A percentile compares a stretch with the other conserved stretches of the same genome.
phyloP scores from a whole-genome alignment of 2,797 vertebrate genomes.

The Typhlichthys subterraneus region DNA sequence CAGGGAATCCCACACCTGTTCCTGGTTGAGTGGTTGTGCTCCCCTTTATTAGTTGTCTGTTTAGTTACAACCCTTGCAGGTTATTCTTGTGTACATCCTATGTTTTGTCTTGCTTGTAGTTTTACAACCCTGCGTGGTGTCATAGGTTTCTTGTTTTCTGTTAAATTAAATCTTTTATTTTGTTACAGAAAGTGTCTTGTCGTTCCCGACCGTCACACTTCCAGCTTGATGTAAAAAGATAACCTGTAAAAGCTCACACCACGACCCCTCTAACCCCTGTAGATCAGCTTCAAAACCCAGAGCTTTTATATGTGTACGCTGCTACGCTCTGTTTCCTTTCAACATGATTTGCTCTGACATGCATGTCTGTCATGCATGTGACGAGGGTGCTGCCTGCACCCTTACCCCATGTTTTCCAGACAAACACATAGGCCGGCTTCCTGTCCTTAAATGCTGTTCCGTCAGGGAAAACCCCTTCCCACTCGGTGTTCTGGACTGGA shows the following conservation, averaged over 20 bases:
- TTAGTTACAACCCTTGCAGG: no score
- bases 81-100: no score
- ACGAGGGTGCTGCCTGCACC: slow-evolving; percentile 11
- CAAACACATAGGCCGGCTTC: slow-evolving; percentile 86
- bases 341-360: not conserved
- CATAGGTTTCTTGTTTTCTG: no score
- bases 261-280: not conserved
- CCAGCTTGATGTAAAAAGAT: no score
- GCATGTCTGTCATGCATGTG: slow-evolving; percentile 3
- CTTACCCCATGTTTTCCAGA: slow-evolving; percentile 92
- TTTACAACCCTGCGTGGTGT: no score
- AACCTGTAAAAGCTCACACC: not conserved
- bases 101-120: no score
- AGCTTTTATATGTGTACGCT: not conserved
- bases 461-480: slow-evolving; percentile 81
- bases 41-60: no score
- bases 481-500: slow-evolving; percentile 56
- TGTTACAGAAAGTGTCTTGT: no score
- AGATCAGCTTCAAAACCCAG: not conserved
- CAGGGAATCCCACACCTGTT: no score
- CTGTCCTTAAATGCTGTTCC: slow-evolving; percentile 73
- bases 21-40: no score
- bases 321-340: slow-evolving; percentile 1
- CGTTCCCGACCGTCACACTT: no score
- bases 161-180: no score